Conservation (phyloP, 2,113 vertebrate species). For the Xiphophorus couchianus region DNA sequence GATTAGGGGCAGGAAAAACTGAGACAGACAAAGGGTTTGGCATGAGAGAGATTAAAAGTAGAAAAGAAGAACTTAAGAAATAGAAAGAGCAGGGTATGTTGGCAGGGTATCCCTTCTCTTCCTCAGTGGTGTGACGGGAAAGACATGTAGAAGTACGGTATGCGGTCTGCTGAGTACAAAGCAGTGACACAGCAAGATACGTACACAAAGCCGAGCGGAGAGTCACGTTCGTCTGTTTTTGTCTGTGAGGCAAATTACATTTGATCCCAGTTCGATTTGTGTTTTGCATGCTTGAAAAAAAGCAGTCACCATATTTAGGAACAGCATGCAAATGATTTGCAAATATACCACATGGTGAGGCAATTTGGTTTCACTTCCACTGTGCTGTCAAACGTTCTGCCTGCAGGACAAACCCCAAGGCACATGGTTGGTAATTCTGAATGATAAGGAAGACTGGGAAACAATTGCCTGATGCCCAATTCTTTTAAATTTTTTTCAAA, state of each 20-base stretch:
- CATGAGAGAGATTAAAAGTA: conserved; percentile 29
- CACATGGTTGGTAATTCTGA: conserved; percentile 17
- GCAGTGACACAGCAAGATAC: conserved; percentile 32
- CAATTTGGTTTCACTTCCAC: conserved; percentile 49
- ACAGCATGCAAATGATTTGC: conserved; percentile 28
- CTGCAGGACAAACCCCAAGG: conserved; percentile 1
- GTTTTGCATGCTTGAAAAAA: background rate
- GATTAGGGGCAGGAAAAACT: conserved; percentile 39
- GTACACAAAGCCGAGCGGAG: conserved; percentile 26
- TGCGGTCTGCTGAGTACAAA: conserved; percentile 52
- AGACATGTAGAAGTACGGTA: conserved; percentile 35
- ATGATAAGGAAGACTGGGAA: conserved; percentile 30
- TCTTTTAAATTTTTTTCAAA: background rate
- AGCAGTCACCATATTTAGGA: background rate
- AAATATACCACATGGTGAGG: conserved; percentile 24
- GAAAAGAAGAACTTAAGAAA: conserved; percentile 11
- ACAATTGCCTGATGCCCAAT: background rate
- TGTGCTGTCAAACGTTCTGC: background rate
- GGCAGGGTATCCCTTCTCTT: conserved; percentile 11
- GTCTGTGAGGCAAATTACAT: background rate
- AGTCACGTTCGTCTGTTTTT: background rate
- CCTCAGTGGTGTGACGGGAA: conserved; percentile 57
- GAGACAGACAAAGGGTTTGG: background rate
- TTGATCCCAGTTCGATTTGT: background rate
- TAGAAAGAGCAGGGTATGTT: background rate